Base-by-base conservation (phyloP, 2,888 invertebrate species). In the Apotomis turbidana region DNA sequence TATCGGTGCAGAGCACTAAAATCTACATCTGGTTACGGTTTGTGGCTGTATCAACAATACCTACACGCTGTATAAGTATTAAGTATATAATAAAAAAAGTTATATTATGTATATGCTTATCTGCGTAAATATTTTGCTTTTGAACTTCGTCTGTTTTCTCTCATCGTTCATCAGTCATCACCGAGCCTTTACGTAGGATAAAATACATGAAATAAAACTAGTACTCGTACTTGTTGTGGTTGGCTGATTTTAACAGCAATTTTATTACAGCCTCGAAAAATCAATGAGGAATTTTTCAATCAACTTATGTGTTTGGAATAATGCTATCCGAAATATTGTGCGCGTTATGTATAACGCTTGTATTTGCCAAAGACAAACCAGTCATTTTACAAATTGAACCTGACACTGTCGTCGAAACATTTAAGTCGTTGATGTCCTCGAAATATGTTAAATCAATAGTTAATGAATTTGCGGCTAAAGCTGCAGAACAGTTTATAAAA, bases 261-360 rank as follows among this genome's bases (percentile, higher is more conserved):
- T 64, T 71, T 66, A 71, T 61, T 38, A 13, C 71, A 60, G 41
- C 15, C 12, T n/a, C n/a, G 9, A 51, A 66, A n/a, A 63, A 41
- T 59, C 36, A 67, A 67, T 67, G 41, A 13, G 5, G 13, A 41
- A 27, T 27, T 55, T 55, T 70, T 61, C 27, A 71, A 57, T 61
- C 49, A 27, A 68, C 44, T 8, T 54, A 12, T 15, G 12, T n/a
- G n/a, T 61, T 62, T 49, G 8, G 5, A 57, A 70, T 55, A 55
- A 71, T 71, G 71, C 15, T 62, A 36, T 57, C 51, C 27, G 13
- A 41, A n/a, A 9, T 57, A 54, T 51, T 71, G 71, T 61, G 41
- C 51, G 27, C 57, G 51, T 41, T 62, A 12, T 44, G 62, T 9
- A 38, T 44, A 3, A 15, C 55, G n/a, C 1, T 54, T 10, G 58